phyloP scores from a whole-genome alignment of 2,888 invertebrate species.

The Anticlea derivata region DNA sequence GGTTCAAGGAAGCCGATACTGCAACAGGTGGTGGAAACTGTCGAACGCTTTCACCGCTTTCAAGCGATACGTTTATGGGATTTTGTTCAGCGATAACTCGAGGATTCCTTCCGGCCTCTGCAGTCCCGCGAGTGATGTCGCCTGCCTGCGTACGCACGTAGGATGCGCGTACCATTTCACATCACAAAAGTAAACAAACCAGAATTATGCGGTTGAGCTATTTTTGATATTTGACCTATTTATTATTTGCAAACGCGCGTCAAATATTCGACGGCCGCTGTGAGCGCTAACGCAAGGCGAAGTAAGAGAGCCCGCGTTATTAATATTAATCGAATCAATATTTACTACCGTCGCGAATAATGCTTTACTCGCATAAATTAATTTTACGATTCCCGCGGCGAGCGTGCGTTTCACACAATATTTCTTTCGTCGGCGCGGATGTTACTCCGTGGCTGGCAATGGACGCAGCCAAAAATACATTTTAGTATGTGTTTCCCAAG shows the following conservation, averaged over 20 bases:
- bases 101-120: conserved; percentile 14
- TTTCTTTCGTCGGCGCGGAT: conserved; percentile 68
- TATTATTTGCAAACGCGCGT: conserved; percentile 23
- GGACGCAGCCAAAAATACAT: conserved; percentile 76
- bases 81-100: conserved; percentile 10
- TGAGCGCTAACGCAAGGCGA: conserved; percentile 14
- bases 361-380: conserved; percentile 51
- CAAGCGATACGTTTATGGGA: conserved; percentile 13
- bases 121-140: neutral
- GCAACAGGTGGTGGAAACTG: conserved; percentile 44
- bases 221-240: conserved; percentile 32
- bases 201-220: conserved; percentile 22
- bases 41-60: conserved; percentile 23
- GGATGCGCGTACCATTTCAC: conserved; percentile 12
- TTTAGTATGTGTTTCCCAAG: conserved; percentile 79
- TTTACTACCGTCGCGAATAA: conserved; percentile 49
- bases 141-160: conserved; percentile 2
- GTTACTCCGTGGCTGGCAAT: conserved; percentile 76
- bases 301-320: conserved; percentile 16
- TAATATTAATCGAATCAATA: conserved; percentile 44
- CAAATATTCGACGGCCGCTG: neutral
- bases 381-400: conserved; percentile 51
- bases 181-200: conserved; percentile 31
- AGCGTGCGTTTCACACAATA: conserved; percentile 56
- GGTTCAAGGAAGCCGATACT: conserved; percentile 34